Conservation (phyloP, 2,113 vertebrate genomes). For the Rhinopomastus cyanomelas region DNA sequence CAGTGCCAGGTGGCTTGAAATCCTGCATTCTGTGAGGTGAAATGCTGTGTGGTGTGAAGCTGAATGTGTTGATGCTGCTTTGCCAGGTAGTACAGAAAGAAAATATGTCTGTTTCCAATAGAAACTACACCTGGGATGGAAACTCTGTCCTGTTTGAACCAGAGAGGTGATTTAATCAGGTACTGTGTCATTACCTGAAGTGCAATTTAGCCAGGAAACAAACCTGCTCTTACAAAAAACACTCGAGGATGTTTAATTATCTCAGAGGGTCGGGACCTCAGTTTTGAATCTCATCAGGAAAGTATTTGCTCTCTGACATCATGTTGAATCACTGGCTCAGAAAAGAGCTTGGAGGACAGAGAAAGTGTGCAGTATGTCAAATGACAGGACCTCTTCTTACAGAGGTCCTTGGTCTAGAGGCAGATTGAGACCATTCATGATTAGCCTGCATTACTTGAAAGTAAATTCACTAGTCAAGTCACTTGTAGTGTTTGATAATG, state of each 20-base stretch:
- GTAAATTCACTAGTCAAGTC: neutral
- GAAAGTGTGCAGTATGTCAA: rapidly evolving
- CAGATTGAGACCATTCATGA: neutral
- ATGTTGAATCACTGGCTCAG: neutral
- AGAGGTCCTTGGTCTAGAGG: neutral
- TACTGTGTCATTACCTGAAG: neutral
- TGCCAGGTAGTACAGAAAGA: neutral
- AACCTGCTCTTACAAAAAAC: neutral
- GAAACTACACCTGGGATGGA: neutral
- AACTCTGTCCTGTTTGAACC: neutral
- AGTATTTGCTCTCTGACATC: neutral
- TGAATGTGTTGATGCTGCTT: neutral
- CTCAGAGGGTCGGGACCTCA: neutral
- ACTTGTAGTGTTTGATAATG: rapidly evolving
- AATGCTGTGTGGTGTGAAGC: neutral
- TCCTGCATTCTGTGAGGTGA: neutral
- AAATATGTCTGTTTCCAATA: neutral
- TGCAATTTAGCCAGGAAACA: constrained; percentile 17
- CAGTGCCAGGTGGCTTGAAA: neutral
- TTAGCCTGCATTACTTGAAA: neutral
- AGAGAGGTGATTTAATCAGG: neutral
- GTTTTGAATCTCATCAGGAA: constrained; percentile 32
- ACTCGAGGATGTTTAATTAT: constrained; percentile 44
- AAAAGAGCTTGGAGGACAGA: neutral
- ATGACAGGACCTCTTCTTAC: neutral